Conservation (phyloP, 2,797 vertebrate species). For the Oryzias dopingdopingensis region DNA sequence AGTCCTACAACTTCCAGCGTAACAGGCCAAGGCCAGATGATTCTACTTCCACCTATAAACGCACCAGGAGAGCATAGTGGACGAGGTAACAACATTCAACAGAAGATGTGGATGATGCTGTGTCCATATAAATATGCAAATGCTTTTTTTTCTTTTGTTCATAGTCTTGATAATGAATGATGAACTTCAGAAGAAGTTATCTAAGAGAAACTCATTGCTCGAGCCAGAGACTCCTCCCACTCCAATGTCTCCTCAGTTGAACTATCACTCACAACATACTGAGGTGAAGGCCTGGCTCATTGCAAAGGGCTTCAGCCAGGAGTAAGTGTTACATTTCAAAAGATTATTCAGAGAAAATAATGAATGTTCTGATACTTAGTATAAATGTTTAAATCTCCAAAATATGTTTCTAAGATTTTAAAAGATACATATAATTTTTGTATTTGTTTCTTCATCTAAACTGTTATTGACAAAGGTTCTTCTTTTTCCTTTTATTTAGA, state of each 20-base stretch:
- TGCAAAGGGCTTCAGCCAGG: conserved; percentile 79
- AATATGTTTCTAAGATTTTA: not conserved
- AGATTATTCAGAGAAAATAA: not conserved
- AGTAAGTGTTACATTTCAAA: conserved; percentile 72
- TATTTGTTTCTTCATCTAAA: not conserved
- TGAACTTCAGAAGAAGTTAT: conserved; percentile 80
- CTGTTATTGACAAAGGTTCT: not conserved
- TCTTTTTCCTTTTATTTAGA: conserved; percentile 58
- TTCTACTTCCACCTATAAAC: conserved; percentile 35
- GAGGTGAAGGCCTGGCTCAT: conserved; percentile 83
- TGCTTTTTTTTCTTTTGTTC: conserved; percentile 16
- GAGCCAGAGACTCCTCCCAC: conserved; percentile 56
- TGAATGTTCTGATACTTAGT: not conserved
- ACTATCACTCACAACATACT: conserved; percentile 67
- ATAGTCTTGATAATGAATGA: conserved; percentile 78
- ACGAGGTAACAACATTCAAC: conserved; percentile 51
- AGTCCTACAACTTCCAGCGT: conserved; percentile 21
- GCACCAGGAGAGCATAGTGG: conserved; percentile 42
- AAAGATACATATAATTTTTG: not conserved
- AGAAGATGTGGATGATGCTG: not conserved
- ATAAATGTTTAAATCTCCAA: too few relatives aligned
- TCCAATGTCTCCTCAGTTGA: conserved; percentile 45
- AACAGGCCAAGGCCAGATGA: conserved; percentile 40
- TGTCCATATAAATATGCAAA: not conserved
- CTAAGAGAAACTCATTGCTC: conserved; percentile 52